Percentiles rank a stretch among this genome's conserved stretches.
Evolutionary conservation across 2,113 vertebrate genomes (phyloP).

Genomic region (Cervus canadensis): DNA sequence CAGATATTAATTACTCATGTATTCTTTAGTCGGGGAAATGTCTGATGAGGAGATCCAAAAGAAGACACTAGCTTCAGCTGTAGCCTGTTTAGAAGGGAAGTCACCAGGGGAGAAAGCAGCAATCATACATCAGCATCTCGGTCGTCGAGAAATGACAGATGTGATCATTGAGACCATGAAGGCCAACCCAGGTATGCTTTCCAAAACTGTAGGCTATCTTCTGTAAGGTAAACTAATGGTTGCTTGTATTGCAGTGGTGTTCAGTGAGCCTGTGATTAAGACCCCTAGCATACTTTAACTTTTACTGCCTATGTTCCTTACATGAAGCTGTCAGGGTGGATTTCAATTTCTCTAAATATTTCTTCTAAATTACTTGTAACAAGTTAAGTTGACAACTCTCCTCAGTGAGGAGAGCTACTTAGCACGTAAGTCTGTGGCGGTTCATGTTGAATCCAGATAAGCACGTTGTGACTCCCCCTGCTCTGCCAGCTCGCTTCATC

Average conservation of each 20-base stretch:
- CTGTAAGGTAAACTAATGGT: not conserved
- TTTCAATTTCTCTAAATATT: not conserved
- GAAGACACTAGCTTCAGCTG: conserved; percentile 83
- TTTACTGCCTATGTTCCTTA: not conserved
- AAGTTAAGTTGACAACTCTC: not conserved
- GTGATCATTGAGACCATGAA: conserved; percentile 97
- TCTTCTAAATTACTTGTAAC: not conserved
- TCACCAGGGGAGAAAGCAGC: conserved; percentile 87
- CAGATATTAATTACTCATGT: conserved; percentile 53
- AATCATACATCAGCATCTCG: conserved; percentile 95
- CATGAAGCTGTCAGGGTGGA: not conserved
- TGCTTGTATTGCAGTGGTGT: not conserved
- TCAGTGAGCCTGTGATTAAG: not conserved
- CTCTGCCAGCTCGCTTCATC: not conserved
- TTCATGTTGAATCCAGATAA: not conserved
- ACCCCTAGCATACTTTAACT: not conserved
- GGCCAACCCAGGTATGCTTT: conserved; percentile 81
- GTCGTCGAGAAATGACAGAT: conserved; percentile 95
- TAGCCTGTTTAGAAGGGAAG: conserved; percentile 87
- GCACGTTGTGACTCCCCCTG: not conserved
- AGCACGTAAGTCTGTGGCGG: not conserved
- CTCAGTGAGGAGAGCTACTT: not conserved
- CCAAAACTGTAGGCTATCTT: not conserved
- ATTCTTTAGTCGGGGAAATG: conserved; percentile 84
- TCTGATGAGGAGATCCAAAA: conserved; percentile 88